Conservation (phyloP, 2,113 vertebrate species). For the Trichechus manatus region DNA sequence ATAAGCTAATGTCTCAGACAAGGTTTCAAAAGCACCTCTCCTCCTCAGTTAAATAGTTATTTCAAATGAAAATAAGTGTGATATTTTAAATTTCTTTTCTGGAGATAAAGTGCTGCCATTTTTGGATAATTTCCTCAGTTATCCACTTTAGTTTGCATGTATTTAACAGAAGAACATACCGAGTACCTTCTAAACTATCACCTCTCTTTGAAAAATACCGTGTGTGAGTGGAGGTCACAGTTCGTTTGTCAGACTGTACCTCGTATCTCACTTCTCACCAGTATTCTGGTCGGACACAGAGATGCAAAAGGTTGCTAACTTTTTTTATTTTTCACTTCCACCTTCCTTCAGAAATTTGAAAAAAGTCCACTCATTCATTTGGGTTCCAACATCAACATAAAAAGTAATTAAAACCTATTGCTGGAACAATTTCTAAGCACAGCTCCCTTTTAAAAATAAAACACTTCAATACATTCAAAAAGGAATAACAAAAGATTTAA, state of each 20-base stretch:
- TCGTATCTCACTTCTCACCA: not conserved
- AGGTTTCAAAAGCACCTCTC: slow-evolving; percentile 35
- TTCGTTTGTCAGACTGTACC: not conserved
- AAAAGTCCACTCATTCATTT: slow-evolving; percentile 13
- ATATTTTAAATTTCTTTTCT: slow-evolving; percentile 15
- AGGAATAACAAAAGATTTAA: slow-evolving; percentile 9
- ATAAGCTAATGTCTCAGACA: slow-evolving; percentile 33
- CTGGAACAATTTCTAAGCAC: slow-evolving; percentile 16
- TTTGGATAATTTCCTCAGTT: slow-evolving; percentile 56
- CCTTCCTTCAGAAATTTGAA: not conserved
- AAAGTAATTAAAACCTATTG: slow-evolving; percentile 50
- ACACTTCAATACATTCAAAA: slow-evolving; percentile 31
- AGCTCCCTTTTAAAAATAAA: slow-evolving; percentile 5
- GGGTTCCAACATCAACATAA: slow-evolving; percentile 42
- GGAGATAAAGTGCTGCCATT: slow-evolving; percentile 55
- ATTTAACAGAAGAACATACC: not conserved
- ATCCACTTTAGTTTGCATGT: slow-evolving; percentile 48
- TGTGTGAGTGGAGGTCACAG: slow-evolving; percentile 29
- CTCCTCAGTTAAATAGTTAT: slow-evolving; percentile 64
- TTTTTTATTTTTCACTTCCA: not conserved
- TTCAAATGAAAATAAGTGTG: slow-evolving; percentile 65
- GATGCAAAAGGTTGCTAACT: not conserved
- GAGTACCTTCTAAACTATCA: slow-evolving; percentile 23
- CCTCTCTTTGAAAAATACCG: slow-evolving; percentile 1
- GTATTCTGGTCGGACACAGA: not conserved